Conservation (phyloP, 2,113 vertebrate genomes). For the Archilochus colubris region DNA sequence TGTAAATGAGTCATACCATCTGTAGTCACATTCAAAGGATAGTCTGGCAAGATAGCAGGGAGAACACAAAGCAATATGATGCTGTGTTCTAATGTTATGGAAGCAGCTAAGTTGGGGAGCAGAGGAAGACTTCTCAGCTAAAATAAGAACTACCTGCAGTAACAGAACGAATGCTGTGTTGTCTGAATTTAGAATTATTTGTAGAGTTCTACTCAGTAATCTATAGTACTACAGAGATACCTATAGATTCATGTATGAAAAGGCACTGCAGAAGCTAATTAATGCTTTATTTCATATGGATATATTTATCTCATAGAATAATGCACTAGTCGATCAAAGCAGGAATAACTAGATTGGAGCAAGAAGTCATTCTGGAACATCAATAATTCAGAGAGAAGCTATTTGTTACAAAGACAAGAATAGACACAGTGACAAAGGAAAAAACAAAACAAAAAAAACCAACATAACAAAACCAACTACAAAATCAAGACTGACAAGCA, state of each 20-base stretch:
- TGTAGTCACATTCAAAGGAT: slow-evolving; percentile 32
- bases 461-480: not conserved
- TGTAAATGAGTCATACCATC: slow-evolving; percentile 65
- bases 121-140: not conserved
- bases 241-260: not conserved
- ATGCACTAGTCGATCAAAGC: not conserved
- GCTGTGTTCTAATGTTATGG: not conserved
- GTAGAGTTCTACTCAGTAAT: not conserved
- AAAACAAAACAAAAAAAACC: not conserved
- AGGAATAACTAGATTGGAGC: not conserved
- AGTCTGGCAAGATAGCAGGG: slow-evolving; percentile 57
- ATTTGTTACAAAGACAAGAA: slow-evolving; percentile 20
- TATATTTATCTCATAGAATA: not conserved
- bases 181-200: not conserved
- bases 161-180: not conserved
- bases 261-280: not conserved
- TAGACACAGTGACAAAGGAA: not conserved
- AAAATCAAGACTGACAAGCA: not conserved
- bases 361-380: slow-evolving; percentile 13
- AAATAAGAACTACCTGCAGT: not conserved
- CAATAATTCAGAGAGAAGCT: slow-evolving; percentile 39
- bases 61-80: slow-evolving; percentile 5
- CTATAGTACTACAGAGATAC: not conserved
- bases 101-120: not conserved
- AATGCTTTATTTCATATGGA: not conserved